phyloP scores from a whole-genome alignment of 2,888 invertebrate genomes.

The Helobdella robusta region DNA sequence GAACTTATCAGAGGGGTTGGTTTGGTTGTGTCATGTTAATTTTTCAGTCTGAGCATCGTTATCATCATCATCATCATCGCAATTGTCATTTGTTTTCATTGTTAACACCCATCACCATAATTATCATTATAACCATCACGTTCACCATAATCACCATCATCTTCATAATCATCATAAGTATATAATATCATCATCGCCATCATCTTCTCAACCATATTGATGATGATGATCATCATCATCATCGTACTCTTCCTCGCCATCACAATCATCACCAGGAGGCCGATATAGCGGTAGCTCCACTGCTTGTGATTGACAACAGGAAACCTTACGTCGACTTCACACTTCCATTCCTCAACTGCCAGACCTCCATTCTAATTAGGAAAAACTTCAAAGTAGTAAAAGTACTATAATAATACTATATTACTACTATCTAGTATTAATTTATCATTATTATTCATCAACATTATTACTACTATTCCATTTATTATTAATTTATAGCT shows the following conservation, averaged over 20 bases:
- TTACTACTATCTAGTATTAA: too few species aligned
- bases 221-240: background rate
- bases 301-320: conserved; percentile 23
- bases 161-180: background rate
- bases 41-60: background rate
- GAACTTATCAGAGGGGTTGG: conserved; percentile 31
- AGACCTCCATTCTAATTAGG: conserved; percentile 26
- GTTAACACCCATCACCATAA: too few species aligned
- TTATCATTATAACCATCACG: background rate
- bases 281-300: conserved; percentile 27
- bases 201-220: background rate
- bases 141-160: background rate
- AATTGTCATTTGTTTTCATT: too few species aligned
- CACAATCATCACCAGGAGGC: conserved; percentile 23
- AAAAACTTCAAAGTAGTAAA: conserved; percentile 8
- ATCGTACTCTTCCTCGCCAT: background rate
- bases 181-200: background rate
- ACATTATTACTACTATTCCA: too few species aligned
- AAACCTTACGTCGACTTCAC: conserved; percentile 29
- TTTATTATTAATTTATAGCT: too few species aligned
- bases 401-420: too few species aligned
- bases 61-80: background rate
- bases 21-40: background rate
- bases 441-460: too few species aligned
- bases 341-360: conserved; percentile 27